A percentile compares a stretch with the other conserved stretches of the same genome.
These are phyloP conservation scores for Lophius piscatorius DNA, from an alignment of 2,113 vertebrate species.

Conservation along the genomic window DNA sequence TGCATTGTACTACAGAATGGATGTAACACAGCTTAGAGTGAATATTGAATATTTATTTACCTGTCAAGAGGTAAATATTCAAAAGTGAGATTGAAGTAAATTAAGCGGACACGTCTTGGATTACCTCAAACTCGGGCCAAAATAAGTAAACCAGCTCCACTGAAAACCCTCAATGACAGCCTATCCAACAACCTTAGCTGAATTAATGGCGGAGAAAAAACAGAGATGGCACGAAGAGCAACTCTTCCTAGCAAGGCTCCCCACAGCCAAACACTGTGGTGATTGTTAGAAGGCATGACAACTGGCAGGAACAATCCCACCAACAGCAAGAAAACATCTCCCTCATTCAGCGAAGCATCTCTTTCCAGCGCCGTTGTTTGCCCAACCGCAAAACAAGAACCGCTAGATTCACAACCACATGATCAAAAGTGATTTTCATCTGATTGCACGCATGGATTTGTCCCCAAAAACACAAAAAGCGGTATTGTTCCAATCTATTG, in stretches of 20 bases:
- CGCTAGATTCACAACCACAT: conserved; percentile 17
- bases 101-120: too few relatives aligned
- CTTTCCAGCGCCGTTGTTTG: conserved; percentile 34
- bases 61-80: too few relatives aligned
- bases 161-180: too few relatives aligned
- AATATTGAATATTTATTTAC: too few relatives aligned
- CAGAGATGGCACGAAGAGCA: conserved; percentile 4
- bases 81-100: too few relatives aligned
- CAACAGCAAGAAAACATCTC: conserved; percentile 30
- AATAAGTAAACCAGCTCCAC: too few relatives aligned
- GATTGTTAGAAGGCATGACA: conserved; percentile 44
- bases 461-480: conserved; percentile 12
- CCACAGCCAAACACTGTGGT: conserved; percentile 23
- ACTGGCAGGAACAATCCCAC: conserved; percentile 28
- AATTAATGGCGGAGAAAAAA: neutral
- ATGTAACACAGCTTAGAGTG: too few relatives aligned
- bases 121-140: too few relatives aligned
- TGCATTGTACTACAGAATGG: too few relatives aligned
- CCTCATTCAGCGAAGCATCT: conserved; percentile 15
- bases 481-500: conserved; percentile 22
- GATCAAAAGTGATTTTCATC: conserved; percentile 10
- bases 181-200: too few relatives aligned
- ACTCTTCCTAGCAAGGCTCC: conserved; percentile 18
- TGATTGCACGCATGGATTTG: conserved; percentile 8
- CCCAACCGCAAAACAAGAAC: conserved; percentile 18